Base-by-base conservation (phyloP, 2,888 invertebrate genomes). In the Liopterus haemorrhoidalis region DNA sequence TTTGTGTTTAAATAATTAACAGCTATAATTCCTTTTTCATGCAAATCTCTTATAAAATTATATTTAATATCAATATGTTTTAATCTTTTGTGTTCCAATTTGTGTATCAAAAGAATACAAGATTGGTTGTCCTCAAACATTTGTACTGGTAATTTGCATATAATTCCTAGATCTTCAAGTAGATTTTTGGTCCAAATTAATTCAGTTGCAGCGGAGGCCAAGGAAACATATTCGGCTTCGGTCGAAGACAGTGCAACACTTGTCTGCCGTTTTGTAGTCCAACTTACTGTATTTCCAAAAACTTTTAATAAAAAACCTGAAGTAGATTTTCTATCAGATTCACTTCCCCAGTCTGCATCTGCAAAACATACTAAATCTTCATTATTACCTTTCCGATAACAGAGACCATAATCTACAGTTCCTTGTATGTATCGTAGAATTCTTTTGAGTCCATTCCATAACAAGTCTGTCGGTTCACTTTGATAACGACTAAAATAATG, bases 201-300 rank as follows among this genome's bases (percentile, higher is more conserved):
- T n/a, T n/a, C n/a, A n/a, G n/a, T n/a, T n/a, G n/a, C n/a, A n/a
- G n/a, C n/a, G n/a, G n/a, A n/a, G n/a, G n/a, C n/a, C n/a, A n/a
- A n/a, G n/a, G n/a, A n/a, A n/a, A n/a, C n/a, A n/a, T n/a, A n/a
- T n/a, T n/a, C n/a, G n/a, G 22, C 5, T 22, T 22, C 36, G 6
- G 59, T 59, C 0, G 56, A 56, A 9, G 60, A 59, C 1, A 58
- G 31, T 1, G 57, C 52, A 4, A 59, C 58, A 12, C 52, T 31
- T n/a, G 44, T 45, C 41, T 62, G 61, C 40, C 50, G 59, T 25
- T 50, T 57, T 5, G 57, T 56, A 2, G 43, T 43, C 60, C 60
- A 63, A 21, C 44, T 40, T 2, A 60, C 52, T 0, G 55, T 53
- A 16, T 47, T 48, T 9, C 57, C 57, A 37, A 44, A 51, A 1